These are phyloP conservation scores for Euthynnus affinis DNA, from an alignment of 2,797 vertebrate species.

Conservation along the genomic window DNA sequence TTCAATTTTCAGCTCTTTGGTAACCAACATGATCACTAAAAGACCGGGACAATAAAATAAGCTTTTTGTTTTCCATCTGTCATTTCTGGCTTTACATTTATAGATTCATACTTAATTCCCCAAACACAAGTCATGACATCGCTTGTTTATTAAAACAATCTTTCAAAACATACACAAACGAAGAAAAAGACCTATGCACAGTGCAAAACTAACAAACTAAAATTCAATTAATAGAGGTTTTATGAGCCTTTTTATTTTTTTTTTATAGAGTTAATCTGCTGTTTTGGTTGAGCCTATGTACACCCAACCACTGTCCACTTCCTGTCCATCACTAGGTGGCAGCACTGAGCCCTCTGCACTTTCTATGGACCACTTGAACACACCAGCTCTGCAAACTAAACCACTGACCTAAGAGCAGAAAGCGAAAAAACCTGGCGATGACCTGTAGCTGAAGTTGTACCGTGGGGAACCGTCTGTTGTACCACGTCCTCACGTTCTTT, in stretches of 20 bases:
- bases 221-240: slow-evolving; percentile 60
- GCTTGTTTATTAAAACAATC: slow-evolving; percentile 86
- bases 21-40: slow-evolving; percentile 88
- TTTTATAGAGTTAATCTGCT: slow-evolving; percentile 44
- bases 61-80: slow-evolving; percentile 76
- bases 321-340: slow-evolving; percentile 48
- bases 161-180: slow-evolving; percentile 80
- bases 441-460: slow-evolving; percentile 40
- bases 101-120: slow-evolving; percentile 73
- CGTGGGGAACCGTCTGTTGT: slow-evolving; percentile 31
- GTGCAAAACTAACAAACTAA: slow-evolving; percentile 85
- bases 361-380: slow-evolving; percentile 58
- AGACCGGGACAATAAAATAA: slow-evolving; percentile 81
- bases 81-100: slow-evolving; percentile 76
- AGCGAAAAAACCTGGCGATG: slow-evolving; percentile 38
- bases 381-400: slow-evolving; percentile 67
- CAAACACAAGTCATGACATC: slow-evolving; percentile 80
- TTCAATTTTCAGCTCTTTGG: slow-evolving; percentile 92
- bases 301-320: slow-evolving; percentile 18
- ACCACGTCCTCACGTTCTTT: slow-evolving; percentile 20
- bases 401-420: slow-evolving; percentile 43
- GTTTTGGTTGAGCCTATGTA: slow-evolving; percentile 43
- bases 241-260: slow-evolving; percentile 45
- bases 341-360: slow-evolving; percentile 56
- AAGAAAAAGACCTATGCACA: slow-evolving; percentile 77